These are phyloP conservation scores for Coptodon bakossiorum DNA, from an alignment of 2,113 vertebrate species.

Conservation along the genomic window DNA sequence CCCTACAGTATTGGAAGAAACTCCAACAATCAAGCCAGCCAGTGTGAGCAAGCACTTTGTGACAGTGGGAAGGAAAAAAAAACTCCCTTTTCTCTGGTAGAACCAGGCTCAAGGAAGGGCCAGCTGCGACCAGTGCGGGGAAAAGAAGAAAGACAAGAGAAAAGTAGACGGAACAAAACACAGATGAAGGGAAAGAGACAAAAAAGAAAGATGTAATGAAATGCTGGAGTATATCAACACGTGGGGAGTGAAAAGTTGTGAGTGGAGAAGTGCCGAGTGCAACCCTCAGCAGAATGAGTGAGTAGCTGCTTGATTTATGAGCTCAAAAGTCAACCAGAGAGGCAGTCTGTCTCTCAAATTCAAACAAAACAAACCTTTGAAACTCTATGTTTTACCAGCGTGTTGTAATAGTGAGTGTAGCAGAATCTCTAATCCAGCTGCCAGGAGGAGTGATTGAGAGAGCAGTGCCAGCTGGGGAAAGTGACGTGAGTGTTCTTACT, in stretches of 20 bases:
- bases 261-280: background rate
- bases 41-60: background rate
- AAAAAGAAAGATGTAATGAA: background rate
- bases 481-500: background rate
- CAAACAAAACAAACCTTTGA: background rate
- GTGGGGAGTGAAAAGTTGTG: background rate
- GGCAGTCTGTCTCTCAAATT: background rate
- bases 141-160: background rate
- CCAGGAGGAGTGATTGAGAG: background rate
- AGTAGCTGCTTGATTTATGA: accelerated
- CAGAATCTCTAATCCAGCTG: slow-evolving; percentile 36
- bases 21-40: background rate
- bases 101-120: background rate
- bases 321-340: background rate
- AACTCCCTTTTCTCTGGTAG: background rate
- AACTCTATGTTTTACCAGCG: background rate
- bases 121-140: background rate
- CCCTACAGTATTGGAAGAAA: background rate
- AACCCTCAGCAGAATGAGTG: background rate
- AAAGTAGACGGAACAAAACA: accelerated
- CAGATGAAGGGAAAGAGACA: background rate
- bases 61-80: background rate
- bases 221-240: background rate
- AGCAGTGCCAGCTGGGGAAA: background rate
- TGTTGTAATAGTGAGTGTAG: background rate